phyloP scores from a whole-genome alignment of 2,888 invertebrate species.

The Taphrorychus bicolor region DNA sequence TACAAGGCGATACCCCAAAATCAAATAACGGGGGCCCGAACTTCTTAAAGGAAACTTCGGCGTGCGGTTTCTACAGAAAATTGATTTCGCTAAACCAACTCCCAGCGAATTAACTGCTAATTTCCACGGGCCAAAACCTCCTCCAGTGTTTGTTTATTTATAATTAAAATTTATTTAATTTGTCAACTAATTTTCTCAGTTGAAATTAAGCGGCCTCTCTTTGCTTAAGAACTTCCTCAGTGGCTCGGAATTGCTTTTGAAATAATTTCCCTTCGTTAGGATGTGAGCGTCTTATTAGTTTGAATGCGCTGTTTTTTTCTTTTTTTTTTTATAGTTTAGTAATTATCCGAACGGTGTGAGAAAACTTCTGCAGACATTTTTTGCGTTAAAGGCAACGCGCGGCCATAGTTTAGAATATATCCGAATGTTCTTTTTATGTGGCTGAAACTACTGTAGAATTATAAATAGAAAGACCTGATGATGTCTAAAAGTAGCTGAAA shows the following conservation, averaged over 20 bases:
- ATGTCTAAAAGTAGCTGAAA: too few species aligned
- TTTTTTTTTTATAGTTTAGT: too few species aligned
- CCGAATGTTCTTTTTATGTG: too few species aligned
- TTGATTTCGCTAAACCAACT: constrained; percentile 33
- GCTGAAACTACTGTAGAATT: too few species aligned
- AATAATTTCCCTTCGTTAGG: background rate
- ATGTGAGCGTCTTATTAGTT: background rate
- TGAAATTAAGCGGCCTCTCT: constrained; percentile 24
- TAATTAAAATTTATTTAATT: constrained; percentile 39
- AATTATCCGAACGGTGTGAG: too few species aligned
- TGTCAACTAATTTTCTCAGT: constrained; percentile 36
- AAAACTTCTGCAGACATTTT: too few species aligned
- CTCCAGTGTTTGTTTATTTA: constrained; percentile 35
- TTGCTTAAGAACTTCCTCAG: constrained; percentile 29
- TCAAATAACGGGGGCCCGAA: constrained; percentile 14
- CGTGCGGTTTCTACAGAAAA: constrained; percentile 31
- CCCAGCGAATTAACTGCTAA: constrained; percentile 34
- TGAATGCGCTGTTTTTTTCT: too few species aligned
- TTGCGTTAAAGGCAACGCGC: too few species aligned
- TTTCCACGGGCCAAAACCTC: constrained; percentile 28
- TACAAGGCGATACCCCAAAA: constrained; percentile 4
- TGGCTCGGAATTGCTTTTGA: constrained; percentile 14
- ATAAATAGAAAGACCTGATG: too few species aligned
- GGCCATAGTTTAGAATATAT: too few species aligned
- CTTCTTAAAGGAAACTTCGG: constrained; percentile 12